phyloP scores from a whole-genome alignment of 2,888 invertebrate species.

The Pecten maximus region DNA sequence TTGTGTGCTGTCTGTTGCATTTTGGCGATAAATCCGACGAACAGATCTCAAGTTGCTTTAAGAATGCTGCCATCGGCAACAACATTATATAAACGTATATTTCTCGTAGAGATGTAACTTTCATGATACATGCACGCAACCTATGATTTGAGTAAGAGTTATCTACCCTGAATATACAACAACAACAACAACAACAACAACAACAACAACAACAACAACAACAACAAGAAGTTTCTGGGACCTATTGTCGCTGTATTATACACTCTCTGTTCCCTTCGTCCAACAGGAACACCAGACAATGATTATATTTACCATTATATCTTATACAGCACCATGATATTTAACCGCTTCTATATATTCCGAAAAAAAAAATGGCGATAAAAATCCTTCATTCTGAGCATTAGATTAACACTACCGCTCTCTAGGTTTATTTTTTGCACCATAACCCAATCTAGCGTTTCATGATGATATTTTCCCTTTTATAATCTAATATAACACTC shows the following conservation, averaged over 20 bases:
- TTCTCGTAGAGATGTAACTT: not conserved
- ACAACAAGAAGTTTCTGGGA: too few species aligned
- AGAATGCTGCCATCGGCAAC: not conserved
- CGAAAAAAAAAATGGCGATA: not conserved
- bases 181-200: too few species aligned
- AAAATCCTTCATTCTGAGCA: not conserved
- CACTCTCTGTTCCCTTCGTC: too few species aligned
- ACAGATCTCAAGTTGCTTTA: not conserved
- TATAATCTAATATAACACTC: not conserved
- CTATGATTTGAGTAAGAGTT: too few species aligned
- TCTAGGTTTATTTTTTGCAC: not conserved
- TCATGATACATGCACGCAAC: too few species aligned
- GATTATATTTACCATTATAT: not conserved
- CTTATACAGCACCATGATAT: not conserved
- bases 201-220: too few species aligned
- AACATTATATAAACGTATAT: not conserved
- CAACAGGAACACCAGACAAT: too few species aligned
- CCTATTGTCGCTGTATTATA: too few species aligned
- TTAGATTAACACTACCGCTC: not conserved
- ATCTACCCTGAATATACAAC: too few species aligned
- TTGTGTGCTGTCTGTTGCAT: not conserved
- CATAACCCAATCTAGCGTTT: not conserved
- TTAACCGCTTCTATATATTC: not conserved
- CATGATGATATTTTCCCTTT: not conserved
- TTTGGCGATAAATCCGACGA: not conserved